Conservation (phyloP, 1,140 invertebrate species). For the Theocolax elegans region DNA sequence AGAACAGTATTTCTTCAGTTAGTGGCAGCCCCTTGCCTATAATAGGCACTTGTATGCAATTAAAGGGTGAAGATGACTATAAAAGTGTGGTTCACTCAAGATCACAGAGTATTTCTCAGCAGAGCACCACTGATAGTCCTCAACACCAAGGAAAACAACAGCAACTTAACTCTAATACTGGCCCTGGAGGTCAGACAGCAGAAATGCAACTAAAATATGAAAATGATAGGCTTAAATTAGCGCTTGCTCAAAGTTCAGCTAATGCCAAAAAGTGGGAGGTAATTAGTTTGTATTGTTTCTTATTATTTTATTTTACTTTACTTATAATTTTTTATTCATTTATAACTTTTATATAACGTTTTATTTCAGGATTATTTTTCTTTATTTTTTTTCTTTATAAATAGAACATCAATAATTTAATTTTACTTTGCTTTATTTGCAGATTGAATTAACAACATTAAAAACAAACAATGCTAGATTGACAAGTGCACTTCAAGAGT, state of each 20-base stretch:
- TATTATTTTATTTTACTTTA: slow-evolving; percentile 1
- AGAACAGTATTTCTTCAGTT: slow-evolving; percentile 65
- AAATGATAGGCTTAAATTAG: slow-evolving; percentile 95
- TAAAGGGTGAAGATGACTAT: slow-evolving; percentile 62
- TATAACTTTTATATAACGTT: not conserved
- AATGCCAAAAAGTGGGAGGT: slow-evolving; percentile 98
- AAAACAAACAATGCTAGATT: slow-evolving; percentile 96
- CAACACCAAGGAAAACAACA: slow-evolving; percentile 63
- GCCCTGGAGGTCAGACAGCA: slow-evolving; percentile 60
- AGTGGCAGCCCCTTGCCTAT: slow-evolving; percentile 66
- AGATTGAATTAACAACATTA: slow-evolving; percentile 91
- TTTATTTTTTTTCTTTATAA: not conserved
- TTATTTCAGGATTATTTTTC: not conserved
- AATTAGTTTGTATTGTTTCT: slow-evolving; percentile 9
- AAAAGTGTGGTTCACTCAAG: slow-evolving; percentile 65
- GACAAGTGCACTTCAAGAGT: slow-evolving; percentile 95
- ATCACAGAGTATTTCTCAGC: slow-evolving; percentile 65
- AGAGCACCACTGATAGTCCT: slow-evolving; percentile 64
- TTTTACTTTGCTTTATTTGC: slow-evolving; percentile 17
- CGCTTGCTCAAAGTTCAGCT: slow-evolving; percentile 94
- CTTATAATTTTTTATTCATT: not conserved
- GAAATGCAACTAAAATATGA: slow-evolving; percentile 97
- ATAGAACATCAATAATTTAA: not conserved
- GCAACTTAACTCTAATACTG: slow-evolving; percentile 36
- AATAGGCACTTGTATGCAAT: slow-evolving; percentile 56